A percentile compares a stretch with the other conserved stretches of the same genome.
Conservation (phyloP, 2,113 vertebrate species). For the Callorhinus ursinus region DNA sequence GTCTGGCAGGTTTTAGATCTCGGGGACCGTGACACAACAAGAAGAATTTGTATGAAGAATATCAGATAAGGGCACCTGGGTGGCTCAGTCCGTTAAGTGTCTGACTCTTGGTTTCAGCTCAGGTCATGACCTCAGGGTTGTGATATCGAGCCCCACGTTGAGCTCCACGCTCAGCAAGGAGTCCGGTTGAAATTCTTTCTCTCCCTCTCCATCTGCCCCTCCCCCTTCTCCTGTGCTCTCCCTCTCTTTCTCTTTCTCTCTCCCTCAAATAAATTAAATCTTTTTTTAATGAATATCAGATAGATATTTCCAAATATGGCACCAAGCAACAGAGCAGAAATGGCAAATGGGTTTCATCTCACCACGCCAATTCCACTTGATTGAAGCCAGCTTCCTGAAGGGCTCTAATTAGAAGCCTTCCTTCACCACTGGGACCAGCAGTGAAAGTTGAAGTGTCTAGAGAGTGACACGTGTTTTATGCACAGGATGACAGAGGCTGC, state of each 20-base stretch:
- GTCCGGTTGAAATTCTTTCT: not conserved
- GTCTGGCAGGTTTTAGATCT: not conserved
- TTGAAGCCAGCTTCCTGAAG: not conserved
- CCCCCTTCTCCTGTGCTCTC: not conserved
- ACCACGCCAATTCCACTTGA: not conserved
- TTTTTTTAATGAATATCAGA: not conserved
- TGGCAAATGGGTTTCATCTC: not conserved
- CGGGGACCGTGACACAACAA: not conserved
- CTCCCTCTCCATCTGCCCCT: not conserved
- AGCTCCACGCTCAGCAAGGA: not conserved
- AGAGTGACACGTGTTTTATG: not conserved
- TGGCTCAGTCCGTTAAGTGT: not conserved
- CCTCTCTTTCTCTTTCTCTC: not conserved
- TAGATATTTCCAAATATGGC: conserved; percentile 3
- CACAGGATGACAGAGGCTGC: not conserved
- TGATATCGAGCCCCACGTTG: not conserved
- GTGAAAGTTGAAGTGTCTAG: not conserved
- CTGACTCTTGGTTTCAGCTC: not conserved
- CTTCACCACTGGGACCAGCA: not conserved
- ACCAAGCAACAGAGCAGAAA: not conserved
- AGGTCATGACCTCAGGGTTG: not conserved
- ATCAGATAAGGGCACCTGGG: not conserved
- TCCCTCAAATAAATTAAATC: not conserved
- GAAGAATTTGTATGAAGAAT: not conserved
- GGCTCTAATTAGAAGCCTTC: not conserved